Base-by-base conservation (phyloP, 1,140 invertebrate genomes). In the Polypedilum pembai region DNA sequence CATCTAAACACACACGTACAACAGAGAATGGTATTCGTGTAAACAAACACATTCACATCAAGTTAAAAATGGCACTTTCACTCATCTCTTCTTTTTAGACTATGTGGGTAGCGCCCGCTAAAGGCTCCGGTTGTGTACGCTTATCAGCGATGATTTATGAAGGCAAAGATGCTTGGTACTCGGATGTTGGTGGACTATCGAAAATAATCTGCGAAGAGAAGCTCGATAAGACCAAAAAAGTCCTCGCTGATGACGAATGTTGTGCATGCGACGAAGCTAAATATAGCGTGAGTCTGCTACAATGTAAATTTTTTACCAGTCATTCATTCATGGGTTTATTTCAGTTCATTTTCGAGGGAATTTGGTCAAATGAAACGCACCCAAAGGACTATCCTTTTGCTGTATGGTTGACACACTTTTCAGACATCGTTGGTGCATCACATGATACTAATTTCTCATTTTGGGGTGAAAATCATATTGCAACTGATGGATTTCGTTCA, bases 341-440 rank as follows among this genome's bases (percentile, higher is more conserved):
- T 0, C 79, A 95, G 93, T 83, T 95, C 80, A 89, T 91, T 56
- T 98, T 99, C 83, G 91, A 98, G 84, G 98, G 98, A 0, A 87
- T 98, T 18, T 99, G 98, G 98, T 96, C 95, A 0, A 89, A 93
- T 74, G 86, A 91, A 78, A 98, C 96, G 0, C 98, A 99, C 83
- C 97, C 98, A 0, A 98, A 95, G 84, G 94, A 98, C 81, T 99
- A 94, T 83, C 98, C 98, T 5, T 89, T 91, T 77, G 90, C 91
- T 10, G 80, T 88, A 18, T 95, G 93, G 90, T 83, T 98, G 76
- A 95, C 96, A 0, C 97, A 99, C 82, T 99, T 99, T 84, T 98
- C 96, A 10, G 97, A 99, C 83, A 88, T 99, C 24, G 94, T 99
- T 77, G 98, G 98, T 0, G 97, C 95, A 7, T 93, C 94, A 0